These are phyloP conservation scores for Casuarius casuarius DNA, from an alignment of 2,113 vertebrate genomes.

Conservation along the genomic window DNA sequence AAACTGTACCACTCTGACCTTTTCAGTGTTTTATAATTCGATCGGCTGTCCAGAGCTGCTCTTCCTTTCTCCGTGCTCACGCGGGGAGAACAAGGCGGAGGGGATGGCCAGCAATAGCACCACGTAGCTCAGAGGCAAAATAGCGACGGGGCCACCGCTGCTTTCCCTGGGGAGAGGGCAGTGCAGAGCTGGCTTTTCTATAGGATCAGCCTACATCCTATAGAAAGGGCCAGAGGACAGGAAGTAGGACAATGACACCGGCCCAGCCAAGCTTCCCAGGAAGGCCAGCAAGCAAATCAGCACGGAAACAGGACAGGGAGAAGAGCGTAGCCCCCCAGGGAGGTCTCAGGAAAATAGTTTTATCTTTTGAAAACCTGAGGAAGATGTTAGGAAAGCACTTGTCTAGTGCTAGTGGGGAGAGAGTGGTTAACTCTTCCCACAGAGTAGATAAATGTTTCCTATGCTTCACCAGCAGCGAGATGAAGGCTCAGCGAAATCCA, in stretches of 20 bases:
- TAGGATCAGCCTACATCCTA: background rate
- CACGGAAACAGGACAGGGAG: background rate
- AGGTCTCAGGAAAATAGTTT: background rate
- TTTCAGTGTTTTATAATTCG: background rate
- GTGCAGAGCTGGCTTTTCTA: background rate
- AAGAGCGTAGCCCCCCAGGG: background rate
- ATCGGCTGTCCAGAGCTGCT: background rate
- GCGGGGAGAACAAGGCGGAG: background rate
- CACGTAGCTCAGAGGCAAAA: background rate
- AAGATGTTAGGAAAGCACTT: background rate
- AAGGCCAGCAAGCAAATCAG: background rate
- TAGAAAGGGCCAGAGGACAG: background rate
- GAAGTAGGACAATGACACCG: background rate
- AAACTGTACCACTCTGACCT: background rate
- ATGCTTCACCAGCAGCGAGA: background rate
- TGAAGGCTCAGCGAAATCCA: background rate
- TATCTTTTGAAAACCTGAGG: background rate
- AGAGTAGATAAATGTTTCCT: background rate
- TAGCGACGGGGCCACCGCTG: accelerated
- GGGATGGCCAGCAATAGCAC: background rate
- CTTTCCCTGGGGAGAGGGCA: background rate
- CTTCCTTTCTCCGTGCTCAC: accelerated
- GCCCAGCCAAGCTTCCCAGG: accelerated
- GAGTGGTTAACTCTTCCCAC: accelerated
- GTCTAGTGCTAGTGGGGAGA: background rate